These are phyloP conservation scores for Arion vulgaris DNA, from an alignment of 1,140 invertebrate genomes.

Conservation along the genomic window DNA sequence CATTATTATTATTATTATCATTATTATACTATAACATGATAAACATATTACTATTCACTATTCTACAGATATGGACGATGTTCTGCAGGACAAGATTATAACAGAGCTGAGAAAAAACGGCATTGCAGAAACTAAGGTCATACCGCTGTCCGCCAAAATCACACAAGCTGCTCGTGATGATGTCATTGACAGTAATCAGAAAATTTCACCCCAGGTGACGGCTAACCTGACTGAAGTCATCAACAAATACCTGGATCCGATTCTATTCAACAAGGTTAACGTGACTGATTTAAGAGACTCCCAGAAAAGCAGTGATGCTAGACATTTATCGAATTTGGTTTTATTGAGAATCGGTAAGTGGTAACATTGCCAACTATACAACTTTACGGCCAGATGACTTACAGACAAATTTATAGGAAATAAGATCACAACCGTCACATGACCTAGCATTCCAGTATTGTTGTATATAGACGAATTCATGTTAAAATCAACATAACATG, in stretches of 20 bases:
- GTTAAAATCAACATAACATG: too few species aligned
- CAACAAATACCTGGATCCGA: conserved; percentile 29
- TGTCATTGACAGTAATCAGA: background rate
- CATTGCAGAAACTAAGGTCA: conserved; percentile 28
- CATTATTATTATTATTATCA: too few species aligned
- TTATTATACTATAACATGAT: too few species aligned
- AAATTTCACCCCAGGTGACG: background rate
- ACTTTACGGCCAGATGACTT: too few species aligned
- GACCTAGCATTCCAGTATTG: too few species aligned
- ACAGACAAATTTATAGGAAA: too few species aligned
- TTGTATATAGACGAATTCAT: too few species aligned
- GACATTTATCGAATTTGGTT: conserved; percentile 13
- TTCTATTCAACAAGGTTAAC: conserved; percentile 30
- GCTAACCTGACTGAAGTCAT: conserved; percentile 27
- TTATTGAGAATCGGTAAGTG: conserved; percentile 20
- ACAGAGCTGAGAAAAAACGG: conserved; percentile 23
- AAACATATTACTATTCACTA: too few species aligned
- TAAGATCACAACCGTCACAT: too few species aligned
- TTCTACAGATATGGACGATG: conserved; percentile 35
- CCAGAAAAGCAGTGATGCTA: conserved; percentile 8
- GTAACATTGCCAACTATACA: too few species aligned
- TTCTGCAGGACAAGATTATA: conserved; percentile 32
- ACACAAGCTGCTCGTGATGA: conserved; percentile 28
- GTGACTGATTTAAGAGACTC: conserved; percentile 10
- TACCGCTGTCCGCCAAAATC: conserved; percentile 24